Evolutionary conservation across 2,888 invertebrate genomes (phyloP).

Genomic region (Drosophila melanosoma): DNA sequence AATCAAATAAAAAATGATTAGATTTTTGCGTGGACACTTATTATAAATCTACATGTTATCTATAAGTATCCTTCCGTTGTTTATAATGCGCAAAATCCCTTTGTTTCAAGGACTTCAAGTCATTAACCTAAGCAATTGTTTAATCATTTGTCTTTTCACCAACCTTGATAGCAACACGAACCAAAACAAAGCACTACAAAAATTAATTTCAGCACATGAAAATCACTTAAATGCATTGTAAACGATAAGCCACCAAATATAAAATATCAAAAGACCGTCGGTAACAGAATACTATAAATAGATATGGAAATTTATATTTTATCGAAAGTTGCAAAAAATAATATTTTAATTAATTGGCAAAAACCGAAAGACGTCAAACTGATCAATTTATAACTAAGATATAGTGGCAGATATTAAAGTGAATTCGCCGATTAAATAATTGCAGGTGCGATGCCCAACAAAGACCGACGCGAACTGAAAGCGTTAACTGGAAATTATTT

Average conservation of each 20-base stretch:
- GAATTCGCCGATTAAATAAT: constrained; percentile 50
- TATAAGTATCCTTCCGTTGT: background rate
- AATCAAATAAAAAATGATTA: background rate
- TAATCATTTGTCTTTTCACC: constrained; percentile 43
- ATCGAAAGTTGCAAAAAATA: constrained; percentile 50
- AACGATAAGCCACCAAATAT: constrained; percentile 13
- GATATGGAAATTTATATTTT: constrained; percentile 19
- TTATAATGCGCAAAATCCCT: constrained; percentile 20
- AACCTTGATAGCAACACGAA: constrained; percentile 54
- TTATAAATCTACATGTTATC: background rate
- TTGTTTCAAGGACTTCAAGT: constrained; percentile 15
- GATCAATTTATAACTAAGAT: constrained; percentile 39
- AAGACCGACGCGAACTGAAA: constrained; percentile 75
- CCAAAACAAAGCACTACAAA: constrained; percentile 38
- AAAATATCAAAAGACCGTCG: constrained; percentile 9
- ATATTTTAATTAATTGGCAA: constrained; percentile 60
- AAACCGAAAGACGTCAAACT: constrained; percentile 35
- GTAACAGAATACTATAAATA: constrained; percentile 3
- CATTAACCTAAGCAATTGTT: constrained; percentile 23
- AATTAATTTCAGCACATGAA: constrained; percentile 37
- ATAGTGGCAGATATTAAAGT: constrained; percentile 1
- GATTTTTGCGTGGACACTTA: background rate
- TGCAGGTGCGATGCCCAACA: constrained; percentile 67
- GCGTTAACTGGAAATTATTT: constrained; percentile 38
- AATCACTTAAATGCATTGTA: constrained; percentile 53